Base-by-base conservation (phyloP, 1,140 invertebrate genomes). In the Caenorhabditis tropicalis region DNA sequence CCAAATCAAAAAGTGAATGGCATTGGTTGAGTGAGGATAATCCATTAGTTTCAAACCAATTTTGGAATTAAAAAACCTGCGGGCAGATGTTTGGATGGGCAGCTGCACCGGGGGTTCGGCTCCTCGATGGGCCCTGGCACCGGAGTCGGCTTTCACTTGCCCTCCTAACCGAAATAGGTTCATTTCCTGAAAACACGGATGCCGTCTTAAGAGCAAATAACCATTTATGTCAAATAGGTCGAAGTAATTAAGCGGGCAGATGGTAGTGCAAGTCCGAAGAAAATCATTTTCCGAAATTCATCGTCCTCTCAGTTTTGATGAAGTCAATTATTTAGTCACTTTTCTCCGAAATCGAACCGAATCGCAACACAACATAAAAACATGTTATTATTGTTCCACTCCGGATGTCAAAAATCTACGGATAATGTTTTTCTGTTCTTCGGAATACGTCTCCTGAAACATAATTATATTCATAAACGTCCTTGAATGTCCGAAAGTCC, bases 1-100 rank as follows among this genome's bases (percentile, higher is more conserved):
- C 36, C 21, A 24, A 74, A 46, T 24, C 65, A 74, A 74, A 46
- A 74, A 74, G 65, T 74, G 65, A 74, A 74, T 74, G 65, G 65
- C 65, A 74, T 74, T 29, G 65, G 5, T 12, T 39, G 65, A 74
- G n/a, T 43, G 36, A 27, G 33, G 65, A 74, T 74, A 74, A 74
- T 74, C 65, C 65, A 74, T 74, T 74, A 74, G 65, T 74, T 74
- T 74, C 36, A 27, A 65, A 43, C 58, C 36, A 74, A 74, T 74
- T 74, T 74, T 43, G 36, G 65, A 74, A 74, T 74, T 74, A 74
- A 74, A 74, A 74, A 74, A 74, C 65, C 65, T 74, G 65, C 65
- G 65, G 36, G 65, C 65, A 74, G 65, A 74, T 74, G 65, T 74
- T 74, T 19, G 36, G 33, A 7, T n/a, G 15, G 36, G 65, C 65